Evolutionary conservation across 2,888 invertebrate species (phyloP), one percentile per base, ranked within the genome.

Genomic region (Fabriciana adippe): DNA sequence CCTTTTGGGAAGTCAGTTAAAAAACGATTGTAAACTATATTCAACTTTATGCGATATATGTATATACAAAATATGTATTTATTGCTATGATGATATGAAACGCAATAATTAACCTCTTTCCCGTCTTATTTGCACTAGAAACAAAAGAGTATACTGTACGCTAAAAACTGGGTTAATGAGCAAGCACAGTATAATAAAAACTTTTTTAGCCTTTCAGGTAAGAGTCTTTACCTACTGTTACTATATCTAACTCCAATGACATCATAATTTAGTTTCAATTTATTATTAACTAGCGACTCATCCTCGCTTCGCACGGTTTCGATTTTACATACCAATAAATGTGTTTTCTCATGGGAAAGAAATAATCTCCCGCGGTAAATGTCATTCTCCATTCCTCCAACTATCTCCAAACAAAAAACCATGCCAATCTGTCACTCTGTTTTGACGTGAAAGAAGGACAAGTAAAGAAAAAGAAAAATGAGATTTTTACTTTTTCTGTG

Each of bases 101-200:
- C 15, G 54, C 59, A 60, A 60, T 60, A 66, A 60, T 66, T 66
- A 66, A 66, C 66, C 66, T 55, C 66, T 66, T 61, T 66, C 54
- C 55, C 35, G 54, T 55, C 47, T 41, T 60, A 66, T 66, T 66
- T 66, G 54, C 66, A 48, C 60, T 35, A 48, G n/a, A 54, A 61
- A 66, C 60, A 60, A 60, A 60, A 66, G 66, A 66, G 55, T 60
- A 54, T 53, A 26, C 35, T 66, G 55, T 35, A 55, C 60, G 60
- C 35, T 61, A 66, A 66, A 61, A 66, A 66, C 66, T 66, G n/a
- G 66, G 66, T 47, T 66, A 66, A 66, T 66, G 66, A 66, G 66
- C 59, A 60, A 66, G 60, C 66, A 55, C 41, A 55, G 51, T 51
- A 61, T 61, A 61, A 61, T 61, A 61, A 61, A 61, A 61, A 61